Percentiles rank a stretch among this genome's conserved stretches.
Evolutionary conservation across 1,140 invertebrate genomes (phyloP).

Genomic region (Yoshiicerus persimilis): DNA sequence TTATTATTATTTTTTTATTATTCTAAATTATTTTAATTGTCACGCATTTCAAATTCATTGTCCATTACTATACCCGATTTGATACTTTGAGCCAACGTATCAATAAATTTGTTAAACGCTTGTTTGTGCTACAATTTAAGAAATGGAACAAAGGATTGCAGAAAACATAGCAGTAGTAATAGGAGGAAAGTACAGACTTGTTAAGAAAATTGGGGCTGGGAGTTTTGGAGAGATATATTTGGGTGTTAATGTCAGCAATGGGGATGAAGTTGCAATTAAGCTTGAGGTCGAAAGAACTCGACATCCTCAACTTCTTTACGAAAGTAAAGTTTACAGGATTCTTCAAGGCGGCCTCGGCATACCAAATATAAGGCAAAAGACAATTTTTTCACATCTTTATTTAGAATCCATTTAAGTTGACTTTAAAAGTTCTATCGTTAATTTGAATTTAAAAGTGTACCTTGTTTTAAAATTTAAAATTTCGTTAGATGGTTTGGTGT

Average conservation of each 20-base stretch:
- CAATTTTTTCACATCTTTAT: too few species aligned
- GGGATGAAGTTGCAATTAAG: slow-evolving; percentile 92
- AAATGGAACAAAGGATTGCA: background rate
- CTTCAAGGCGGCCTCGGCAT: slow-evolving; percentile 92
- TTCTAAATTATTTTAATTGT: too few species aligned
- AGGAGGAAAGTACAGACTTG: slow-evolving; percentile 59
- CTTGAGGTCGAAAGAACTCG: slow-evolving; percentile 86
- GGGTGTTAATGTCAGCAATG: slow-evolving; percentile 58
- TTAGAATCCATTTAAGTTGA: too few species aligned
- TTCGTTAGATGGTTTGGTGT: slow-evolving; percentile 76
- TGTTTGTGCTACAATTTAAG: too few species aligned
- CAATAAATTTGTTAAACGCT: too few species aligned
- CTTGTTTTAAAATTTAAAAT: background rate
- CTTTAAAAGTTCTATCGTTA: too few species aligned
- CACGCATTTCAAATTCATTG: too few species aligned
- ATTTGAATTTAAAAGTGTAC: slow-evolving; percentile 88
- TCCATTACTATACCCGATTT: too few species aligned
- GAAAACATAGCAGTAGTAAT: background rate
- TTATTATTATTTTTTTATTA: too few species aligned
- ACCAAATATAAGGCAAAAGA: slow-evolving; percentile 70
- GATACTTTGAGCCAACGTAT: too few species aligned
- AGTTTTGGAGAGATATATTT: slow-evolving; percentile 72
- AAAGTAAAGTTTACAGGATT: slow-evolving; percentile 90
- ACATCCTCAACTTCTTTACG: slow-evolving; percentile 92
- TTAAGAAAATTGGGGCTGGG: slow-evolving; percentile 68